Base-by-base conservation (phyloP, 2,113 vertebrate genomes). In the Rhipidura dahli region DNA sequence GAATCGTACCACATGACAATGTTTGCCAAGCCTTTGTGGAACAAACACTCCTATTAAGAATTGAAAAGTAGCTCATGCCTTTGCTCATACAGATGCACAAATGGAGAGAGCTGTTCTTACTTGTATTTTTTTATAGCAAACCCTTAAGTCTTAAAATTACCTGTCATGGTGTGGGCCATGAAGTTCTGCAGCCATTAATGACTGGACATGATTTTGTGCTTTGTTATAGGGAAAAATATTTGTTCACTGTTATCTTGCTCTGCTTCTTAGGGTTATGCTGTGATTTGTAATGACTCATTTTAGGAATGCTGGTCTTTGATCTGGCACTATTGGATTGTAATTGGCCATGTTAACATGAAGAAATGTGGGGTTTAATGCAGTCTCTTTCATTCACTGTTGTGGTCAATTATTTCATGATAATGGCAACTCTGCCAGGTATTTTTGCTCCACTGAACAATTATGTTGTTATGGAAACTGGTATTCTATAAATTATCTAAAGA, bases 401-500 rank as follows among this genome's bases (percentile, higher is more conserved):
- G 93, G 90, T 96, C 87, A 96, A 83, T 92, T 95, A 79, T 94
- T 53, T 91, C 82, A 80, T 77, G 47, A 65, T 79, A 96, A 92
- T 57, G 60, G 39, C 56, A 92, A 90, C 73, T 88, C 73, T 93
- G 76, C 49, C 85, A 94, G 71, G 94, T 83, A 60, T 96, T 90
- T 93, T 88, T 95, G 66, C 77, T 85, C 95, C 83, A 78, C 75
- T 93, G 85, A 96, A 83, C 83, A 93, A 63, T 96, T 86, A 72
- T 44, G 78, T 97, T 97, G 95, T 96, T 97, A 96, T 93, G 86
- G 94, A 78, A 96, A 96, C 87, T 60, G 70, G 18, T 76, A 39
- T 94, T 95, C 82, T 91, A 82, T 86, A 83, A 97, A 89, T 79
- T 87, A 72, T 93, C 42, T 83, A 44, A 89, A 73, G 56, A 86